A percentile compares a stretch with the other conserved stretches of the same genome.
These are phyloP conservation scores for Phengaris alcon DNA, from an alignment of 2,888 invertebrate genomes.

Conservation along the genomic window DNA sequence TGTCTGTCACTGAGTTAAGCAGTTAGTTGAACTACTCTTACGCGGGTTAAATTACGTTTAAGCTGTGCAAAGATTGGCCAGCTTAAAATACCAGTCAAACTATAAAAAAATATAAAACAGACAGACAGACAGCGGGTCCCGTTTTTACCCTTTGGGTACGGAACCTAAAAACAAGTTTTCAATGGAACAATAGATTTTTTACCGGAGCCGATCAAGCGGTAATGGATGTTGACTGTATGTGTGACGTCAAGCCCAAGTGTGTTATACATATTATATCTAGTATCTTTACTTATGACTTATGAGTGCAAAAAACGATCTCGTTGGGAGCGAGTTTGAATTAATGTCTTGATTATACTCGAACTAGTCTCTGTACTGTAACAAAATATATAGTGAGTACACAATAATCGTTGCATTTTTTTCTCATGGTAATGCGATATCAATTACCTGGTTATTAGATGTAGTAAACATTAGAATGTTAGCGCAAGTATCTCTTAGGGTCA, in stretches of 20 bases:
- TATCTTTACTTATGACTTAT: background rate
- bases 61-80: background rate
- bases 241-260: background rate
- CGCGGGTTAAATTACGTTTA: no score
- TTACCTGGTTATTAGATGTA: no score
- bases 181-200: background rate
- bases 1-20: background rate
- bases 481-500: no score
- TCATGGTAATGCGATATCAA: no score
- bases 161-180: background rate
- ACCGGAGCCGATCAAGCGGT: background rate
- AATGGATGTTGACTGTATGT: background rate
- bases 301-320: background rate
- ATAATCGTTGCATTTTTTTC: no score
- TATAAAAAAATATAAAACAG: no score
- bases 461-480: no score
- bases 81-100: background rate
- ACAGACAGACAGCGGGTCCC: no score
- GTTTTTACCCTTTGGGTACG: no score
- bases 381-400: no score
- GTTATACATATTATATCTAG: background rate
- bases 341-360: background rate
- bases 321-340: background rate
- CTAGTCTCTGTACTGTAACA: background rate
- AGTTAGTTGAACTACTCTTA: no score